Evolutionary conservation across 2,113 vertebrate species (phyloP).

Genomic region (Microcebus griseorufus): DNA sequence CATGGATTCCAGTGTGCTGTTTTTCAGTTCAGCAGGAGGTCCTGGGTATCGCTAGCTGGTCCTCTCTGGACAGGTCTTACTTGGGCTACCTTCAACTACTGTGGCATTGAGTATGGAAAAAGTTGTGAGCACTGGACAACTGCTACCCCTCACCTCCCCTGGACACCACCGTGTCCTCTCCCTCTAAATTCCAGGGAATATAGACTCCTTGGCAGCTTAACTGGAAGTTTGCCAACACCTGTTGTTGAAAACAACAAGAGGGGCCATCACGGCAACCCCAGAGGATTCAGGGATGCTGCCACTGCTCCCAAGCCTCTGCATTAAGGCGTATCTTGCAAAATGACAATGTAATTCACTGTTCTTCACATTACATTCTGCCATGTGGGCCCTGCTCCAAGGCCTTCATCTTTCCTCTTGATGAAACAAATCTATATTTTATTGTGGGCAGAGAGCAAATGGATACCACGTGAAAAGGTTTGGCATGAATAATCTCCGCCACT

Average conservation of each 20-base stretch:
- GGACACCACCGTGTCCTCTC: neutral
- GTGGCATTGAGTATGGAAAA: neutral
- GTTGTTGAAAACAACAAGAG: neutral
- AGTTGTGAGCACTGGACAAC: neutral
- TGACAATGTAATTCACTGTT: neutral
- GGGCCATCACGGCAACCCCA: neutral
- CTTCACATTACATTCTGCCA: neutral
- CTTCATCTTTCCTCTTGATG: neutral
- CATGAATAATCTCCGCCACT: neutral
- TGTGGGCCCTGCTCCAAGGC: neutral
- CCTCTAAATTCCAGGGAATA: neutral
- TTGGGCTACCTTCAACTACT: neutral
- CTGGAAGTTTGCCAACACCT: conserved; percentile 7
- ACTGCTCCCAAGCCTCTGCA: neutral
- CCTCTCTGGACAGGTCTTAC: neutral
- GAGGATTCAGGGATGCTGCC: neutral
- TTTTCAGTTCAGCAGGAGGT: neutral
- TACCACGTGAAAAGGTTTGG: neutral
- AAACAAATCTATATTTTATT: neutral
- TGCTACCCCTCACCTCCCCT: neutral
- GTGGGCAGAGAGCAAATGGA: neutral
- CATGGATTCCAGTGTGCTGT: neutral
- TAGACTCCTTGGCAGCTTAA: neutral
- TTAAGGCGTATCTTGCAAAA: neutral
- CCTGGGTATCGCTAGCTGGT: neutral